Evolutionary conservation across 2,888 invertebrate genomes (phyloP).

Genomic region (Dicycla oo): DNA sequence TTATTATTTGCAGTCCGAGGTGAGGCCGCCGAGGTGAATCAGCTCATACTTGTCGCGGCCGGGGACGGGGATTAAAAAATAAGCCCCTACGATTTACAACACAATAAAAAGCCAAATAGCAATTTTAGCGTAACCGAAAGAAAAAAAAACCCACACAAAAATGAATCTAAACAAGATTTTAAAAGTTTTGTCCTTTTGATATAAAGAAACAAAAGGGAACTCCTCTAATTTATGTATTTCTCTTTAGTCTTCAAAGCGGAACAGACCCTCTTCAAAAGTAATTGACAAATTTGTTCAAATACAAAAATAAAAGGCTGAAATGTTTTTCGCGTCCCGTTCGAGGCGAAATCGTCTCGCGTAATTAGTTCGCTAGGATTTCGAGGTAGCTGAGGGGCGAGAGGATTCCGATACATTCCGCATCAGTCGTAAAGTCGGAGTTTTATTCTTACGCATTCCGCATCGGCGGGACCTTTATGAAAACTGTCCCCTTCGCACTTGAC

Average conservation of each 20-base stretch:
- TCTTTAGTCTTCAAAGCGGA: constrained; percentile 71
- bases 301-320: constrained; percentile 75
- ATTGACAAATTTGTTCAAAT: constrained; percentile 84
- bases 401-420: constrained; percentile 74
- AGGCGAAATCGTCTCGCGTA: constrained; percentile 75
- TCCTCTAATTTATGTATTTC: constrained; percentile 82
- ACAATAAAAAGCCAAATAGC: constrained; percentile 67
- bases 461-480: constrained; percentile 78
- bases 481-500: constrained; percentile 75
- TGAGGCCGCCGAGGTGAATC: constrained; percentile 67
- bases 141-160: constrained; percentile 72
- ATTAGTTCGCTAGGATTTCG: constrained; percentile 78
- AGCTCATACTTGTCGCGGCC: constrained; percentile 49
- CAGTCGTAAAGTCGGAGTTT: constrained; percentile 78
- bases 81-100: constrained; percentile 66
- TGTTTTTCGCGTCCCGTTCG: constrained; percentile 64
- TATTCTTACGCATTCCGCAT: constrained; percentile 74
- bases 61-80: constrained; percentile 60
- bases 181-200: constrained; percentile 80
- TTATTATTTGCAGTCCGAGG: constrained; percentile 82
- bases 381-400: constrained; percentile 44
- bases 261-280: constrained; percentile 79
- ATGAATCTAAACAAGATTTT: constrained; percentile 82
- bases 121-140: constrained; percentile 67
- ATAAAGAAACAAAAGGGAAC: constrained; percentile 81